These are phyloP conservation scores for Festucalex cinctus DNA, from an alignment of 2,113 vertebrate genomes.

Conservation along the genomic window DNA sequence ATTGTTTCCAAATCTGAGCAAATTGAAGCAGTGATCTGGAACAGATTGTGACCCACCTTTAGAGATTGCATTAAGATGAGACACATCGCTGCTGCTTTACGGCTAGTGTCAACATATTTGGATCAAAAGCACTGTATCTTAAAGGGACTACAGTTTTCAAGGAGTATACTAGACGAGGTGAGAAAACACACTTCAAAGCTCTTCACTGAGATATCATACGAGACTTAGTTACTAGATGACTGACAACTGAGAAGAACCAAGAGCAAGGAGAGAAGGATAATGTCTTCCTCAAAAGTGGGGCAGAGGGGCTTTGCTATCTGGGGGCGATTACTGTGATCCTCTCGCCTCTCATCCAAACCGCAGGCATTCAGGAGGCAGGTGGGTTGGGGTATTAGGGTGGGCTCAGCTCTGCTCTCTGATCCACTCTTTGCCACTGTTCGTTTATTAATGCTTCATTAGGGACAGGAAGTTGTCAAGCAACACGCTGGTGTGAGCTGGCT, in stretches of 20 bases:
- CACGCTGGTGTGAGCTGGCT: constrained; percentile 50
- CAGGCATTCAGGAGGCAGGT: constrained; percentile 40
- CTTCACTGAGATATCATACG: neutral
- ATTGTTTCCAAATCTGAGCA: neutral
- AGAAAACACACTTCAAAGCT: constrained; percentile 1
- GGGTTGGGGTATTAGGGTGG: constrained; percentile 33
- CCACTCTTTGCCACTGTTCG: constrained; percentile 53
- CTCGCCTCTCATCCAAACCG: constrained; percentile 30
- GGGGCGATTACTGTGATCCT: constrained; percentile 47
- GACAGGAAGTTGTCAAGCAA: constrained; percentile 59
- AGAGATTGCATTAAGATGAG: neutral
- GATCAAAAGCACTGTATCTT: neutral
- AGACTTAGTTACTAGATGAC: constrained; percentile 5
- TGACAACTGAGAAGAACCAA: constrained; percentile 9
- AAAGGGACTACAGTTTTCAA: neutral
- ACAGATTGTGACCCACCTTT: neutral
- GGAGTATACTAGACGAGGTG: neutral
- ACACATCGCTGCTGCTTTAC: neutral
- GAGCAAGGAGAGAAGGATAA: constrained; percentile 9
- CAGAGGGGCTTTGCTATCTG: constrained; percentile 28
- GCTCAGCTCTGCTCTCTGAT: constrained; percentile 50
- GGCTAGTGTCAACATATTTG: neutral
- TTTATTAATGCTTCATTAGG: constrained; percentile 72
- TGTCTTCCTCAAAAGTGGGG: constrained; percentile 30
- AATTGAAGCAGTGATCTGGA: neutral